phyloP scores from a whole-genome alignment of 2,113 vertebrate genomes.

The Erpornis zantholeuca region DNA sequence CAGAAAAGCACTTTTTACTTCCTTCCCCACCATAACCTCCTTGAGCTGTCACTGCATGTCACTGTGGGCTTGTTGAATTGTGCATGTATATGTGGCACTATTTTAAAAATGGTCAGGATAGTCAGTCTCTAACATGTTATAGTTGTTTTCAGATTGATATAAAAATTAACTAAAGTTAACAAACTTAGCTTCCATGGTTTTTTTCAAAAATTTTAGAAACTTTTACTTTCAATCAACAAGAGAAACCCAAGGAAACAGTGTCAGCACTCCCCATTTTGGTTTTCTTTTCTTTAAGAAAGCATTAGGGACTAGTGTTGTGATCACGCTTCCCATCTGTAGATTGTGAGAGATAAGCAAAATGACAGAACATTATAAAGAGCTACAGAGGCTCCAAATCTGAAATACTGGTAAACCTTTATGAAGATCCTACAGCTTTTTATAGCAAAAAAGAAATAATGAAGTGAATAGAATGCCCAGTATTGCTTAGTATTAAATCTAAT shows the following conservation, averaged over 20 bases:
- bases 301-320: not conserved
- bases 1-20: conserved; percentile 54
- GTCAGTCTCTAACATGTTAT: conserved; percentile 18
- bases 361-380: not conserved
- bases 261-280: not conserved
- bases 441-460: not conserved
- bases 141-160: not conserved
- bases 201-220: not conserved
- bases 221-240: not conserved
- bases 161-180: conserved; percentile 19
- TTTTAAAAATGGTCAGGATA: conserved; percentile 35
- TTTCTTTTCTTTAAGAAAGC: not conserved
- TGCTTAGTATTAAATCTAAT: not conserved
- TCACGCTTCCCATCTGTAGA: not conserved
- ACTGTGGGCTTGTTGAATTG: conserved; percentile 67
- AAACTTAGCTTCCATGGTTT: not conserved
- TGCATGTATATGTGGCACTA: conserved; percentile 73
- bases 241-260: not conserved
- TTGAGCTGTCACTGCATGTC: conserved; percentile 76
- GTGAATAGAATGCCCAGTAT: not conserved
- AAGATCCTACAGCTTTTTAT: not conserved
- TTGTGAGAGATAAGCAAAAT: not conserved
- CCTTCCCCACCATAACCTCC: conserved; percentile 42
- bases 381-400: not conserved
- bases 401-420: not conserved